Evolutionary conservation across 2,797 vertebrate genomes (phyloP), one percentile per base, ranked within the genome.

Genomic region (Siniperca undulata): DNA sequence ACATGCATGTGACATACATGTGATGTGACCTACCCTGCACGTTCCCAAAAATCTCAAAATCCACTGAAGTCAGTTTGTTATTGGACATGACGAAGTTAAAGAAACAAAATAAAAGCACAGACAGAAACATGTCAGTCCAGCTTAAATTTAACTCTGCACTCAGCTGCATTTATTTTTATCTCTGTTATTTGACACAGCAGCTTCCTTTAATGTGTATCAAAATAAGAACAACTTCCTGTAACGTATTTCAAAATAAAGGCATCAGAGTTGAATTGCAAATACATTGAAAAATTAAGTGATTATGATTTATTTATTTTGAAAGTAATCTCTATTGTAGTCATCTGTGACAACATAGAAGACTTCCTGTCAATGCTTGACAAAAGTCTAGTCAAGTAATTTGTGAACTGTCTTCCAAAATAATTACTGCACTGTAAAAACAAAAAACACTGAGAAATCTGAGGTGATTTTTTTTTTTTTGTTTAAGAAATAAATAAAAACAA

Each of bases 21-120:
- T 42, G 42, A 61, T 5, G 17, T 6, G 4, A 94, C 88, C 67
- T 94, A 98, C 97, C 97, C 95, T 98, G 97, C 62, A 97, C 97
- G 72, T 95, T 86, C 12, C 97, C 97, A 80, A 96, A 97, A 74
- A 98, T 94, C 80, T 98, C 97, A 75, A 97, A 98, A 91, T 98
- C 97, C 90, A 98, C 94, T 19, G 97, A 97, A 0, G 92, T 93
- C 14, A 97, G 93, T 20, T 88, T 90, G 27, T 58, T 84, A 70
- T 70, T 10, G 7, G 80, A 61, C 88, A 86, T 91, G 70, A 60
- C 2, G 0, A 71, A 0, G 3, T 5, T 42, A 46, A 80, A 30
- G 14, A 78, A 13, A 79, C 50, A 70, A 62, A 87, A 55, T 59
- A 84, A 34, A 58, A 85, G 6, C 27, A 50, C 40, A 24, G 10